These are phyloP conservation scores for Myrmecobius fasciatus DNA, from an alignment of 2,113 vertebrate genomes.

Conservation along the genomic window DNA sequence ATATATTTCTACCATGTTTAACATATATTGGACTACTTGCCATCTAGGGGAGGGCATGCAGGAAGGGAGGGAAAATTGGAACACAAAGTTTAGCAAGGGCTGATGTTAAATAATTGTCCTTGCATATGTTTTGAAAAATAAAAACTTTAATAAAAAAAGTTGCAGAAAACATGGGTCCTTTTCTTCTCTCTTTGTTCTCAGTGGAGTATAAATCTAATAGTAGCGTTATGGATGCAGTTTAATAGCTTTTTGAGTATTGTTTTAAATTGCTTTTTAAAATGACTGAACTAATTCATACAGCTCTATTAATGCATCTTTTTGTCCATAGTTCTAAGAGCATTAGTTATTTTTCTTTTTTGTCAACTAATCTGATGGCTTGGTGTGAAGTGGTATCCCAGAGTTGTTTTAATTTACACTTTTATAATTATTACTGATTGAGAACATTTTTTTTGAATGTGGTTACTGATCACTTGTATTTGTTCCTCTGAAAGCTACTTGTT, in stretches of 20 bases:
- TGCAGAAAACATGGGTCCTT: neutral
- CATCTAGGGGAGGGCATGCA: too few species aligned
- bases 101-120: too few species aligned
- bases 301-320: neutral
- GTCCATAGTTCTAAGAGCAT: neutral
- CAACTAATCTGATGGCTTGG: neutral
- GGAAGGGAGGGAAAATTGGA: too few species aligned
- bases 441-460: too few species aligned
- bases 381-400: neutral
- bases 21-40: too few species aligned
- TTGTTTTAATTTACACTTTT: neutral
- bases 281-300: neutral
- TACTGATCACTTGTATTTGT: too few species aligned
- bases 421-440: neutral
- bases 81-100: too few species aligned
- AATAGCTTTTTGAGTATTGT: neutral
- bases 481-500: too few species aligned
- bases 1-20: too few species aligned
- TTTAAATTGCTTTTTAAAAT: neutral
- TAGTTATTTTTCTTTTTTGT: neutral
- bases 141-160: too few species aligned
- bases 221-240: neutral
- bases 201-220: neutral
- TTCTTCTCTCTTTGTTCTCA: neutral
- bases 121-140: too few species aligned